phyloP scores from a whole-genome alignment of 2,888 invertebrate species.

The Melieria picta region DNA sequence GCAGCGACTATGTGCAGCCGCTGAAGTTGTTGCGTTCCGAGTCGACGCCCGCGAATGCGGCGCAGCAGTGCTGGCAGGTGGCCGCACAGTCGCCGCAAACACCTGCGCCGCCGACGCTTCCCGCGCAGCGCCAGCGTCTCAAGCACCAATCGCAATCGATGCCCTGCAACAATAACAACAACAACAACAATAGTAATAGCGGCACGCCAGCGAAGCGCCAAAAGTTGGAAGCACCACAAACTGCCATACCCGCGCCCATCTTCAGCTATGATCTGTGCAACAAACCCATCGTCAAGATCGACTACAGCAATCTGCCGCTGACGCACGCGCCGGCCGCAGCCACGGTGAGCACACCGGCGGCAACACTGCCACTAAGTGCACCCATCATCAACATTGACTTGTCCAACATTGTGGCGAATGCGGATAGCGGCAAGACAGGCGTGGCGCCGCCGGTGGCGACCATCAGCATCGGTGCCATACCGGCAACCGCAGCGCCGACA shows the following conservation, averaged over 20 bases:
- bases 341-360: slow-evolving; percentile 29
- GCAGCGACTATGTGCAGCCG: slow-evolving; percentile 41
- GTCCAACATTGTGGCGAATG: slow-evolving; percentile 58
- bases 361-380: slow-evolving; percentile 42
- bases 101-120: slow-evolving; percentile 18
- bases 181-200: slow-evolving; percentile 14
- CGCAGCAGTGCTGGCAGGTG: slow-evolving; percentile 46
- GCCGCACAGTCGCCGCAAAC: slow-evolving; percentile 18
- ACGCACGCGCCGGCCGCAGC: slow-evolving; percentile 24
- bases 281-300: slow-evolving; percentile 65
- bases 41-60: slow-evolving; percentile 51
- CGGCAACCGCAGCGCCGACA: slow-evolving; percentile 13
- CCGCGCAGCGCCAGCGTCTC: slow-evolving; percentile 39
- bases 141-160: slow-evolving; percentile 54
- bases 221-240: slow-evolving; percentile 39
- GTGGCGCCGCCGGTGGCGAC: slow-evolving; percentile 42
- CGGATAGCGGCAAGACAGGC: slow-evolving; percentile 8
- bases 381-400: slow-evolving; percentile 65
- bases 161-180: slow-evolving; percentile 31
- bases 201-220: slow-evolving; percentile 14
- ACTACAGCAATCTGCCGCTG: slow-evolving; percentile 63
- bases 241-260: slow-evolving; percentile 63
- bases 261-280: slow-evolving; percentile 61
- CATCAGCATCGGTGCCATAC: slow-evolving; percentile 47
- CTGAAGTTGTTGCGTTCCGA: slow-evolving; percentile 55